Evolutionary conservation across 2,888 invertebrate species (phyloP), one percentile per base, ranked within the genome.

Genomic region (Papilio gigon): DNA sequence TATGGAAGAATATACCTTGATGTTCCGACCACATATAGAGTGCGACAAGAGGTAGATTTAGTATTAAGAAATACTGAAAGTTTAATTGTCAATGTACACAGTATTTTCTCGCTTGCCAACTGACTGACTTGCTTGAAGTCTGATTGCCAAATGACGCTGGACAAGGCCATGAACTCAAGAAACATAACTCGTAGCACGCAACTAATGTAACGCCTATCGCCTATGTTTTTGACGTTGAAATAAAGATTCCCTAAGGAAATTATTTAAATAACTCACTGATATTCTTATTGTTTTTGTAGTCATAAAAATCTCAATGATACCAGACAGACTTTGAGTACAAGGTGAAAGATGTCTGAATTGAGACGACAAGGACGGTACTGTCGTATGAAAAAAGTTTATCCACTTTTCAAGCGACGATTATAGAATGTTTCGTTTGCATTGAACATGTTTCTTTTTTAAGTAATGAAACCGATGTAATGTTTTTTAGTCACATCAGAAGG

Each of bases 121-220:
- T 6, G 20, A 25, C 11, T 14, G 11, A 25, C 40, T 30, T 33
- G 20, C 35, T 30, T 9, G 33, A 60, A 20, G 47, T 60, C 25
- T 42, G 53, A 56, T 56, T 62, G 67, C 62, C 67, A 67, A 67
- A 42, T 56, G 67, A 53, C 62, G 60, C 56, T 20, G 22, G 6
- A 22, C 44, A 25, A 59, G 53, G 53, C 40, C 61, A 6, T 44
- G 44, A 25, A 56, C 65, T 40, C 65, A 6, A n/a, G 22, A 22
- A 47, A 47, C 44, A 0, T 44, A n/a, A 44, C 40, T 20, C 0
- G 9, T 44, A 17, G 9, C 8, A 20, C n/a, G n/a, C n/a, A n/a
- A n/a, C n/a, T n/a, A n/a, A n/a, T n/a, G n/a, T n/a, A n/a, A n/a
- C n/a, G n/a, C n/a, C n/a, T n/a, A n/a, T n/a, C n/a, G n/a, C n/a